Evolutionary conservation across 2,797 vertebrate genomes (phyloP).

Genomic region (Knipowitschia caucasica): DNA sequence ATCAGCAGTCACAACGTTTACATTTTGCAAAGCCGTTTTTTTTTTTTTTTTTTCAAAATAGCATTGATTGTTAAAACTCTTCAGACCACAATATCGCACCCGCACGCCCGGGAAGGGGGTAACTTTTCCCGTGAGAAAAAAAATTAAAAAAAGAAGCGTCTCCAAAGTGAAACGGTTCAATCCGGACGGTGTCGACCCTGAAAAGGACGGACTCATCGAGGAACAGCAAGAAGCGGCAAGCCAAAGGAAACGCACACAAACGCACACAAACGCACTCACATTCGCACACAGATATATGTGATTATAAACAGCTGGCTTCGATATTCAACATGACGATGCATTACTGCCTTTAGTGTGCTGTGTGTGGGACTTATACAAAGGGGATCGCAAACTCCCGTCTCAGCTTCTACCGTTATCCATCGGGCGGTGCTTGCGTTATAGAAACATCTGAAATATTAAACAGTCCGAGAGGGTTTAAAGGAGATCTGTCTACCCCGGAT

Average conservation of each 20-base stretch:
- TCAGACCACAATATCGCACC: constrained; percentile 75
- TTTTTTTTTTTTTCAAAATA: too few relatives aligned
- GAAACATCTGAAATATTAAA: constrained; percentile 72
- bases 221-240: constrained; percentile 73
- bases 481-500: constrained; percentile 73
- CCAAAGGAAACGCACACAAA: constrained; percentile 51
- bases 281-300: constrained; percentile 71
- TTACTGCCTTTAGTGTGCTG: constrained; percentile 66
- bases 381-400: constrained; percentile 59
- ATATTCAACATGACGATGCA: constrained; percentile 68
- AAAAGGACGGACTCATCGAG: constrained; percentile 71
- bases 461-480: constrained; percentile 67
- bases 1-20: constrained; percentile 78
- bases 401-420: constrained; percentile 63
- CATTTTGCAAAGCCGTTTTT: constrained; percentile 77
- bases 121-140: constrained; percentile 68
- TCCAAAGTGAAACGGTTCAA: constrained; percentile 61
- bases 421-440: constrained; percentile 65
- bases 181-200: constrained; percentile 62
- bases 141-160: constrained; percentile 63
- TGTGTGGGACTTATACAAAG: constrained; percentile 65
- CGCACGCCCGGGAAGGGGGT: constrained; percentile 69
- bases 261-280: constrained; percentile 46
- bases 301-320: constrained; percentile 78
- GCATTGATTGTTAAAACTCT: constrained; percentile 78